Conservation (phyloP, 92 coral and sea anemone genomes). For the Porites evermanni region DNA sequence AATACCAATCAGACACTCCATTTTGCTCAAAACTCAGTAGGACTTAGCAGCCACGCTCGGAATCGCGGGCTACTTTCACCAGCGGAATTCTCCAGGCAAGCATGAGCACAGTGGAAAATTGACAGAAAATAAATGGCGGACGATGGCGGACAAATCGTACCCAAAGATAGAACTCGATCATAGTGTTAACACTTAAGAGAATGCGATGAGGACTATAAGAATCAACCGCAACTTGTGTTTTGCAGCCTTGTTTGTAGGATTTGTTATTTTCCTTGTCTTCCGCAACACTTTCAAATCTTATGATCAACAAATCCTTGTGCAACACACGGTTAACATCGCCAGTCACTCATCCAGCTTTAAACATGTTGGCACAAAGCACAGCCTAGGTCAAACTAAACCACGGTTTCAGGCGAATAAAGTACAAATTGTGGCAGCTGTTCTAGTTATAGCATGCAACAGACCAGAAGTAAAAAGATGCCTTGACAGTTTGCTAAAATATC, state of each 20-base stretch:
- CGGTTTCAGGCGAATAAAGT: neutral
- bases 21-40: slow-evolving; percentile 40
- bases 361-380: neutral
- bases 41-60: slow-evolving; percentile 26
- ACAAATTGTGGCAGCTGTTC: slow-evolving; percentile 65
- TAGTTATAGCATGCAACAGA: slow-evolving; percentile 95
- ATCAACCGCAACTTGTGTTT: slow-evolving; percentile 24
- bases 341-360: neutral
- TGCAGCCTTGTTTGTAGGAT: slow-evolving; percentile 3
- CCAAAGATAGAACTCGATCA: neutral
- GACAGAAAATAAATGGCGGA: slow-evolving; percentile 49
- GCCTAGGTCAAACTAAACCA: neutral
- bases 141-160: slow-evolving; percentile 30
- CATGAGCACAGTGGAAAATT: neutral
- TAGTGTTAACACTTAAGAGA: neutral
- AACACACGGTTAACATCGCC: neutral
- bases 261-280: slow-evolving; percentile 16
- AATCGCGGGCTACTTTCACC: slow-evolving; percentile 22
- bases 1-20: slow-evolving; percentile 99
- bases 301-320: neutral
- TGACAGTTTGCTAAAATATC: slow-evolving; percentile 72
- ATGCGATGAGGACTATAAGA: slow-evolving; percentile 8
- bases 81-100: slow-evolving; percentile 39
- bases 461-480: slow-evolving; percentile 82
- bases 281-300: slow-evolving; percentile 7